Base-by-base conservation (phyloP, 2,888 invertebrate genomes). In the Rutpela maculata region DNA sequence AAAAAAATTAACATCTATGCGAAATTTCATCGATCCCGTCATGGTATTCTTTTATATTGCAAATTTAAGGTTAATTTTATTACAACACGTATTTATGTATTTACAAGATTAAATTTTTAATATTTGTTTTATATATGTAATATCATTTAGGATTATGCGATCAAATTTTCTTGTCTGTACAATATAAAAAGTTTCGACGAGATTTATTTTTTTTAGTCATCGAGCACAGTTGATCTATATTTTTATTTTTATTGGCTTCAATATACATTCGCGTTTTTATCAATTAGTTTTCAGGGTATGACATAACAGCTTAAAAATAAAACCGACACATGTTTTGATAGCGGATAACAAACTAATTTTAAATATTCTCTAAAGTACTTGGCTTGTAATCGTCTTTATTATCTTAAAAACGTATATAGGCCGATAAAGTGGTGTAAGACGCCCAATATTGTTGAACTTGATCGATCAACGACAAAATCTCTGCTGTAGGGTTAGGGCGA, bases 221-320 rank as follows among this genome's bases (percentile, higher is more conserved):
- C 19, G 5, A 15, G 15, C 5, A 60, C 26, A 9, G 22, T 4
- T 1, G 22, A 57, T 19, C 15, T 60, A 60, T 60, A 3, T n/a
- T 60, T 60, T 12, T 22, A 22, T 31, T 31, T 26, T 63, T 35
- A 18, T 63, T 63, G 63, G 63, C 63, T 38, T 38, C 22, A 63
- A 35, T 18, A 35, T 38, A 31, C 18, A 63, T 50, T 63, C 38
- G 31, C 35, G 35, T 63, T 63, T 63, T 63, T 63, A 63, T 63
- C 63, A 63, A 50, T 50, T 63, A 26, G 12, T 38, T 31, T 63
- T 22, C n/a, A n/a, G 22, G 7, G 18, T 38, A 63, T 63, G 63
- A 63, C 38, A 63, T 63, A 63, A 63, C 6, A 63, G 17, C 35
- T 38, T 63, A 63, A 63, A 63, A 63, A 63, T 63, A 63, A 63